phyloP scores from a whole-genome alignment of 2,888 invertebrate genomes.

The Carpatolechia fugitivella region DNA sequence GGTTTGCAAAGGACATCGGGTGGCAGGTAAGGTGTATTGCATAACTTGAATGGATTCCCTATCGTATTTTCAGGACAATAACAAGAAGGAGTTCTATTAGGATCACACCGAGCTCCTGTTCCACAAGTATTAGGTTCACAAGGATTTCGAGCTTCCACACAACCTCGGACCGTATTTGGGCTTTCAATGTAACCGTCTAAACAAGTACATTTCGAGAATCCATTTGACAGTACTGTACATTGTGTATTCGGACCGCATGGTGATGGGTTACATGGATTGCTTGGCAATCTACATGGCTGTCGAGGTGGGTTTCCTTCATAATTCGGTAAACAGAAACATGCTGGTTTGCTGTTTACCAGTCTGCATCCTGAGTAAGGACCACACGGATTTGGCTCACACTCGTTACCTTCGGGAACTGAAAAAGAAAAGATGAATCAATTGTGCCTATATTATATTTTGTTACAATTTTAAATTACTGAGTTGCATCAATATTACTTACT shows the following conservation, averaged over 20 bases:
- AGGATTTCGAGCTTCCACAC: constrained; percentile 87
- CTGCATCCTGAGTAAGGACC: constrained; percentile 91
- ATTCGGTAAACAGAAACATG: constrained; percentile 93
- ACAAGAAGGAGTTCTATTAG: constrained; percentile 87
- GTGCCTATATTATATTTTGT: too few relatives aligned
- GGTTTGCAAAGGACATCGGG: constrained; percentile 85
- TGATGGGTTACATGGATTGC: constrained; percentile 89
- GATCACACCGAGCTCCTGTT: constrained; percentile 87
- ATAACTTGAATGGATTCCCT: constrained; percentile 90
- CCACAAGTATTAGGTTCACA: constrained; percentile 93
- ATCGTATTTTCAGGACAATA: constrained; percentile 90
- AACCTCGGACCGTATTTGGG: constrained; percentile 92
- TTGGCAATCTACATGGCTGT: constrained; percentile 84
- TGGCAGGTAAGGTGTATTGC: constrained; percentile 79
- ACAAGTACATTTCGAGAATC: constrained; percentile 93
- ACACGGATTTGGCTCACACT: constrained; percentile 90
- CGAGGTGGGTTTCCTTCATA: constrained; percentile 91
- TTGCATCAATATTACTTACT: constrained; percentile 80
- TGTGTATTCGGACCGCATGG: constrained; percentile 94
- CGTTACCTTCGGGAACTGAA: constrained; percentile 92
- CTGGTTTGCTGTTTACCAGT: constrained; percentile 85
- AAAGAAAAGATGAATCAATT: constrained; percentile 29
- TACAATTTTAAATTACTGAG: neutral
- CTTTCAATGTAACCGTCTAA: constrained; percentile 90
- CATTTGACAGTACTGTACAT: constrained; percentile 87